phyloP scores from a whole-genome alignment of 2,797 vertebrate genomes.

The Melanotaenia parkinsoni region DNA sequence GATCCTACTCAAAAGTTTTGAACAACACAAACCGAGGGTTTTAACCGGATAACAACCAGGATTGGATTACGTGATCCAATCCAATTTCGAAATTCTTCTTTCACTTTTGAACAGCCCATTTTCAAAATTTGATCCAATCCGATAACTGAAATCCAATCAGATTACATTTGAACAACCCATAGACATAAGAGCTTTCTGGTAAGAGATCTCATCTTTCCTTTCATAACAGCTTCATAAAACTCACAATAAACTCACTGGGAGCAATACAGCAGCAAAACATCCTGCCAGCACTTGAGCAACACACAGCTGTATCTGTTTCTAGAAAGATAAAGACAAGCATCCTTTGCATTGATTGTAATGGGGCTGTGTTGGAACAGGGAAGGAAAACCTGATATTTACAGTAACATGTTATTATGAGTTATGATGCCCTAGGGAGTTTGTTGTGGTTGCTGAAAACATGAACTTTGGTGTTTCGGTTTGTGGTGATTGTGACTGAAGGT shows the following conservation, averaged over 20 bases:
- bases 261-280: constrained; percentile 8
- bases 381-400: constrained; percentile 1
- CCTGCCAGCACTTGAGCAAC: background rate
- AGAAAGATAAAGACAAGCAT: background rate
- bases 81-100: too few species aligned
- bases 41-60: too few species aligned
- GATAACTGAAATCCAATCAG: too few species aligned
- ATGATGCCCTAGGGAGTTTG: background rate
- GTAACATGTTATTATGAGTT: constrained; percentile 16
- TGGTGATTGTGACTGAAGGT: background rate
- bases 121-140: too few species aligned
- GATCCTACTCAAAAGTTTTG: too few species aligned
- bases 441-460: background rate
- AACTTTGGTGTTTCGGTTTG: background rate
- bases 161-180: too few species aligned
- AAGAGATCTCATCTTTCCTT: constrained; percentile 36
- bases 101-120: too few species aligned
- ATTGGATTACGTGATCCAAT: too few species aligned
- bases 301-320: background rate
- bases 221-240: constrained; percentile 2
- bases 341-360: constrained; percentile 6
- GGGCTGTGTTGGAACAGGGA: background rate
- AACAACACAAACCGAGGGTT: too few species aligned
- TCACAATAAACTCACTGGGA: constrained; percentile 16
- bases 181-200: constrained; percentile 13